Evolutionary conservation across 2,797 vertebrate genomes (phyloP), one percentile per base, ranked within the genome.

Genomic region (Onychomys arenicola): DNA sequence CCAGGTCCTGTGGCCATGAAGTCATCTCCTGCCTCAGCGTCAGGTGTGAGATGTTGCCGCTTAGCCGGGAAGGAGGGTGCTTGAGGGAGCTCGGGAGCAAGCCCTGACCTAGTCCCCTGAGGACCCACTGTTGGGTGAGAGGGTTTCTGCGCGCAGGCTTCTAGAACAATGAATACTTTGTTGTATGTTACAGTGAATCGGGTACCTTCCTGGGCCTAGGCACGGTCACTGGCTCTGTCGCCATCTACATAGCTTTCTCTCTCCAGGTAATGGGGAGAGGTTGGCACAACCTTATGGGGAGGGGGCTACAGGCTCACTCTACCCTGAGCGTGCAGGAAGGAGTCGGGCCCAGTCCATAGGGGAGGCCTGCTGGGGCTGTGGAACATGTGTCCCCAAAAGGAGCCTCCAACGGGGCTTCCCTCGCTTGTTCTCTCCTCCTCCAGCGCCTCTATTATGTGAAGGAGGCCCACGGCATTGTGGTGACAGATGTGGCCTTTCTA

Each of bases 191-290:
- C 69, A 99, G 99, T 96, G 99, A 99, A 71, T 99, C 99, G 0
- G 99, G 99, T 86, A 99, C 99, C 2, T 99, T 99, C 98, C 99
- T 99, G 73, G 99, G 99, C 91, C 99, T 99, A 97, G 99, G 99
- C 93, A 99, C 99, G 0, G 99, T 99, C 96, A 99, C 99, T 0
- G 99, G 99, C 97, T 99, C 99, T 0, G 99, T 99, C 12, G 99
- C 99, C 49, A 99, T 99, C 98, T 99, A 99, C 98, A 99, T 99
- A 0, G 99, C 99, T 43, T 99, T 99, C 98, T 99, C 99, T 0
- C 98, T 99, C n/a, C 99, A 99, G 99, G 99, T 99, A 99, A 98
- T 37, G 10, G 40, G 86, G 71, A 25, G 32, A 71, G n/a, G 69
- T 94, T 84, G 91, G 81, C 93, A 89, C 52, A 77, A 75, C 88